Base-by-base conservation (phyloP, 2,113 vertebrate species). In the Rhegmatorhina hoffmannsi region DNA sequence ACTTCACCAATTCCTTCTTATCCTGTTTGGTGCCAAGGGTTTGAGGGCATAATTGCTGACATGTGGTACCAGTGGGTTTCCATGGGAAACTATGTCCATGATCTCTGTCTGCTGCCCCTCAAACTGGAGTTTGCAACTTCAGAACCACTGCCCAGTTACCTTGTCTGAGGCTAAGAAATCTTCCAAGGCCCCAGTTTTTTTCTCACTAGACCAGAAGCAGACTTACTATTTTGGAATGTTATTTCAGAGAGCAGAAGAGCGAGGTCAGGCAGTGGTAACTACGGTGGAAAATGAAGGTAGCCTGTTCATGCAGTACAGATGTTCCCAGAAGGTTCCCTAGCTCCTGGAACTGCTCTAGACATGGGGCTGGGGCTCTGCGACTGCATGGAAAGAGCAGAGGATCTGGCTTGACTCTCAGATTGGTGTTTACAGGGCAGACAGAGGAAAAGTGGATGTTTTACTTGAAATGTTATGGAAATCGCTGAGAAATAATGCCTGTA, bases 381-480 rank as follows among this genome's bases (percentile, higher is more conserved):
- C 50, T 0, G 3, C 2, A 3, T 1, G 6, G 66, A 76, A 91
- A 67, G 84, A 95, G 82, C 26, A n/a, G 87, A 79, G 90, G 75
- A n/a, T 94, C 94, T 95, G 90, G 84, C 79, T 94, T 95, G 76
- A 63, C 87, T 93, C 94, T 96, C 63, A 52, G 47, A 20, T 78
- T 60, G 76, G 52, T 94, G 92, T 94, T 96, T 96, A 92, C 68
- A 93, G 59, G 94, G 76, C 43, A 91, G 70, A 34, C 62, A 86
- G 76, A 63, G 53, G 88, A 80, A 83, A 96, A 95, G 70, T 79
- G 75, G 46, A 83, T 90, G 85, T 90, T 94, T 92, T 34, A 90
- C 47, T 95, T 92, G 90, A 96, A 95, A 90, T 96, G 93, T 95
- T 94, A 93, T 90, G 90, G 59, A 96, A 97, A 92, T 74, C 0